A percentile compares a stretch with the other conserved stretches of the same genome.
These are phyloP conservation scores for Clusia tigrina DNA, from an alignment of 2,888 invertebrate genomes.

Conservation along the genomic window DNA sequence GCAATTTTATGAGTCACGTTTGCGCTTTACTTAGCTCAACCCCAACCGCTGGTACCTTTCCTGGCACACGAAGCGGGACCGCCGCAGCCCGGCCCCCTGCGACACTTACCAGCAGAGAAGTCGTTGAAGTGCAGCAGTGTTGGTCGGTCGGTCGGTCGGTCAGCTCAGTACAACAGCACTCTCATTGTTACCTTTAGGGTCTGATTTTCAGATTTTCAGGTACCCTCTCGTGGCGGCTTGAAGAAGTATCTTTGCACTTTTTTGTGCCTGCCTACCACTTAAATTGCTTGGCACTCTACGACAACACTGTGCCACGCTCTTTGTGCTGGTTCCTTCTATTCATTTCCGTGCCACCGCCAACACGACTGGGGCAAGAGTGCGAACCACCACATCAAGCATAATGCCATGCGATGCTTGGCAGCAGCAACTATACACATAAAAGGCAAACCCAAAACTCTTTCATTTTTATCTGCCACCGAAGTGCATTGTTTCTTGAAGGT, in stretches of 20 bases:
- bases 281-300: too few relatives aligned
- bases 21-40: neutral
- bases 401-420: neutral
- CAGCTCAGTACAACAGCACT: neutral
- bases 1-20: slow-evolving; percentile 41
- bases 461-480: neutral
- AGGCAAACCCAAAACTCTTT: slow-evolving; percentile 14
- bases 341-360: too few relatives aligned
- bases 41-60: slow-evolving; percentile 13
- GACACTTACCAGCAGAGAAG: slow-evolving; percentile 12
- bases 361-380: neutral
- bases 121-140: neutral
- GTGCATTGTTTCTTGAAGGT: slow-evolving; percentile 12
- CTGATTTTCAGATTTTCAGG: too few relatives aligned
- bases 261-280: too few relatives aligned
- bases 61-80: neutral
- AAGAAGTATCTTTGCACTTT: too few relatives aligned
- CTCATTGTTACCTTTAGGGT: too few relatives aligned
- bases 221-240: too few relatives aligned
- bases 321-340: too few relatives aligned
- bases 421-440: neutral
- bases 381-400: neutral
- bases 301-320: too few relatives aligned
- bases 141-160: too few relatives aligned
- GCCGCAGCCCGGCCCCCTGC: neutral